phyloP scores from a whole-genome alignment of 1,140 invertebrate species.

The Drosophila seguyi region DNA sequence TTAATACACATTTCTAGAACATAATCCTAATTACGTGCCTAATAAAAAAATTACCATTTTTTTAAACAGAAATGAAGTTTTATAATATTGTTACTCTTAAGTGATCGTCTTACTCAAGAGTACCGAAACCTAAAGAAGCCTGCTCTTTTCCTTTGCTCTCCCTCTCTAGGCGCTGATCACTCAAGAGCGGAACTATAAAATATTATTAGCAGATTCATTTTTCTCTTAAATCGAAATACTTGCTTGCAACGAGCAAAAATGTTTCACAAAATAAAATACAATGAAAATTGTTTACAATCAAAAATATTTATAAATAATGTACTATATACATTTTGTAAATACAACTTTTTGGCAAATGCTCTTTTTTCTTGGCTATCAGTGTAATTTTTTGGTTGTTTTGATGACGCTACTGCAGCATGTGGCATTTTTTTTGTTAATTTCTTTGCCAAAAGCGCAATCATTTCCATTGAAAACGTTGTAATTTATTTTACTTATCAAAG shows the following conservation, averaged over 20 bases:
- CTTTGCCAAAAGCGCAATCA: neutral
- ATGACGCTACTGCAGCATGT: slow-evolving; percentile 15
- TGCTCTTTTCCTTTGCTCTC: too few relatives aligned
- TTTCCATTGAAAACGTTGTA: neutral
- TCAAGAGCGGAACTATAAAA: slow-evolving; percentile 1
- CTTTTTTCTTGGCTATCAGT: slow-evolving; percentile 6
- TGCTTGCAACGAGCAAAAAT: neutral
- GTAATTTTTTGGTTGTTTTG: neutral
- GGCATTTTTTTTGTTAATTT: slow-evolving; percentile 15
- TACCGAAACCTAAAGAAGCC: neutral
- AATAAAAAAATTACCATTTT: too few relatives aligned
- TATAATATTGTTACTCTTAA: too few relatives aligned
- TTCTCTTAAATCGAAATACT: neutral
- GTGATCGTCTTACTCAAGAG: neutral
- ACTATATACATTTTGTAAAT: slow-evolving; percentile 45
- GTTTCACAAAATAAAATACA: slow-evolving; percentile 1
- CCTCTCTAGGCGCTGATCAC: neutral
- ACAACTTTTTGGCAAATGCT: slow-evolving; percentile 4
- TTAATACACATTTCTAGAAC: too few relatives aligned
- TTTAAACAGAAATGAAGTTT: too few relatives aligned
- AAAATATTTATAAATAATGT: slow-evolving; percentile 47
- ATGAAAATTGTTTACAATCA: slow-evolving; percentile 64
- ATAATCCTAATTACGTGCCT: too few relatives aligned
- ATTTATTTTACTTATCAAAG: neutral
- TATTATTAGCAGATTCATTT: too few relatives aligned